Evolutionary conservation across 2,888 invertebrate genomes (phyloP).

Genomic region (Lasius platythorax): DNA sequence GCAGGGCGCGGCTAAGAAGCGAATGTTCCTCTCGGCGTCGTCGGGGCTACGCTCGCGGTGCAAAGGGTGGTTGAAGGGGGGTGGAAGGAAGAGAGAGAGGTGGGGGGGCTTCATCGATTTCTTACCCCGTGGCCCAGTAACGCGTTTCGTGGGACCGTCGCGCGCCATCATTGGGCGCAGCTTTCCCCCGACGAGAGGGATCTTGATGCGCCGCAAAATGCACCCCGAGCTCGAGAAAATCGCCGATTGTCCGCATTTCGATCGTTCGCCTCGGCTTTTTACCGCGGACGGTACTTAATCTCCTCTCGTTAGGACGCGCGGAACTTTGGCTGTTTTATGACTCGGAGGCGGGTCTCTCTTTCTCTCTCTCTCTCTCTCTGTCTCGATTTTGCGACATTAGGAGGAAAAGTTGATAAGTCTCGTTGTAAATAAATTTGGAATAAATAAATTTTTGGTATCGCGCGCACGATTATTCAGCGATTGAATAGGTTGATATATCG

Average conservation of each 20-base stretch:
- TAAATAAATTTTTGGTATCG: background rate
- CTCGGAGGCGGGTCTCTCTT: background rate
- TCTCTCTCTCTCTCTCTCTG: background rate
- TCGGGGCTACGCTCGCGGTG: slow-evolving; percentile 66
- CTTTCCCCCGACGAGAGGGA: slow-evolving; percentile 54
- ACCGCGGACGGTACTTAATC: background rate
- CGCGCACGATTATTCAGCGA: background rate
- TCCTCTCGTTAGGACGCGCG: slow-evolving; percentile 4
- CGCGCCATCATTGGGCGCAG: slow-evolving; percentile 74
- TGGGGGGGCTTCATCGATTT: slow-evolving; percentile 85
- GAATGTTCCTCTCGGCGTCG: slow-evolving; percentile 72
- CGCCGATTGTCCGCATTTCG: slow-evolving; percentile 14
- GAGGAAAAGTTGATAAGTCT: background rate
- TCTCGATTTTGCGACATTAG: background rate
- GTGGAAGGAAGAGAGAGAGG: slow-evolving; percentile 66
- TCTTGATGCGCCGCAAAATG: slow-evolving; percentile 40
- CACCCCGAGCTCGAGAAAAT: slow-evolving; percentile 27
- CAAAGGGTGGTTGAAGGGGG: slow-evolving; percentile 59
- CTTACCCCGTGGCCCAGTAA: slow-evolving; percentile 84
- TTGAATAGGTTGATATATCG: background rate
- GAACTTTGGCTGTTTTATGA: background rate
- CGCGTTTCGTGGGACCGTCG: slow-evolving; percentile 76
- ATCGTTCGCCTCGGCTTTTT: slow-evolving; percentile 25
- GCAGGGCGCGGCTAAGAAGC: slow-evolving; percentile 80
- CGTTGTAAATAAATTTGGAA: background rate